These are phyloP conservation scores for Pardosa pseudoannulata DNA, from an alignment of 2,888 invertebrate genomes.

Conservation along the genomic window DNA sequence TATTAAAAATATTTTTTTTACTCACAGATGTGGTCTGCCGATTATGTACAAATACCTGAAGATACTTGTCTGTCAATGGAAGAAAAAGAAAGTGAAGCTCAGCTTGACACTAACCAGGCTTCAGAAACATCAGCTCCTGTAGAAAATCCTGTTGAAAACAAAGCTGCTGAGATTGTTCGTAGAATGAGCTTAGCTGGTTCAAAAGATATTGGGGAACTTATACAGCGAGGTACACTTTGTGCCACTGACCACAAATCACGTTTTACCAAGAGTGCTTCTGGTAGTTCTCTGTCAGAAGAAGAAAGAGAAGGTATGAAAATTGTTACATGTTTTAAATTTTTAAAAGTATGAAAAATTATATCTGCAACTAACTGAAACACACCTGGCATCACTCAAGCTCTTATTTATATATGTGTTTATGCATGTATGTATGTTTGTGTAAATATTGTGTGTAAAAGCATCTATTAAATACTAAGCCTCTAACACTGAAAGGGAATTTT, in stretches of 20 bases:
- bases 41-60: slow-evolving; percentile 90
- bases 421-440: too few species aligned
- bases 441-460: too few species aligned
- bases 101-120: slow-evolving; percentile 79
- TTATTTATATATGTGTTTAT: too few species aligned
- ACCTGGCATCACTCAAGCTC: too few species aligned
- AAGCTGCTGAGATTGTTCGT: slow-evolving; percentile 74
- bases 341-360: too few species aligned
- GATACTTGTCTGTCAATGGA: slow-evolving; percentile 76
- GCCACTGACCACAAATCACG: slow-evolving; percentile 48
- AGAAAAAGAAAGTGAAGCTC: slow-evolving; percentile 38
- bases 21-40: slow-evolving; percentile 97
- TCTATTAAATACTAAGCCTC: too few species aligned
- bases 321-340: too few species aligned
- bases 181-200: slow-evolving; percentile 73
- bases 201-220: slow-evolving; percentile 63
- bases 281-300: slow-evolving; percentile 88
- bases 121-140: background rate
- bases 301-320: slow-evolving; percentile 76
- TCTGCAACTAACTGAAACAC: too few species aligned
- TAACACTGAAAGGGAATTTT: too few species aligned
- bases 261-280: slow-evolving; percentile 87
- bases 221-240: slow-evolving; percentile 61
- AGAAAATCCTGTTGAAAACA: slow-evolving; percentile 49
- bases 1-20: too few species aligned